Evolutionary conservation across 2,888 invertebrate species (phyloP).

Genomic region (Cantharis nigra): DNA sequence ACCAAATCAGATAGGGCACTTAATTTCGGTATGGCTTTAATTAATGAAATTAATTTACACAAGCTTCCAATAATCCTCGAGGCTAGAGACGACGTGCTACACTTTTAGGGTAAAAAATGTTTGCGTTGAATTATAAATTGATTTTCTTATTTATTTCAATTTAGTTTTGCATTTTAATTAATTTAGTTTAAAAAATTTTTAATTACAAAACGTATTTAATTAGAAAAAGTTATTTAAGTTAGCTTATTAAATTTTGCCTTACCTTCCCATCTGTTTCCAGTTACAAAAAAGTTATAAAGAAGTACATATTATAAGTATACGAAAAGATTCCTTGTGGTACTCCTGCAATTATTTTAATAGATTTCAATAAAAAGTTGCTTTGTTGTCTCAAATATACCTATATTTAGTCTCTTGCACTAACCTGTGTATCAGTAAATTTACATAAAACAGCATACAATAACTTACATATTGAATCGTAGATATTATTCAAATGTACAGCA

Average conservation of each 20-base stretch:
- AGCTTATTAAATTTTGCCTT: neutral
- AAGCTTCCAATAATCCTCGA: slow-evolving; percentile 43
- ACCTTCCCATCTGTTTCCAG: neutral
- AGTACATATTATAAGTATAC: neutral
- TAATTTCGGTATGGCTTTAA: slow-evolving; percentile 45
- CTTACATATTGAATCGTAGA: slow-evolving; percentile 8
- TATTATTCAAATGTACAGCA: slow-evolving; percentile 11
- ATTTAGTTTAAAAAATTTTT: neutral
- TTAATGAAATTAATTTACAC: slow-evolving; percentile 47
- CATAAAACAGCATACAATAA: neutral
- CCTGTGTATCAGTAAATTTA: neutral
- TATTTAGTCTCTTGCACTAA: neutral
- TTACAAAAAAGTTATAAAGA: neutral
- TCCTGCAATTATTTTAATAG: neutral
- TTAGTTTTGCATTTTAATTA: slow-evolving; percentile 5
- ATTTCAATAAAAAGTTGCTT: neutral
- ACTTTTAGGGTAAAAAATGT: neutral
- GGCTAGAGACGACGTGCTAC: slow-evolving; percentile 32
- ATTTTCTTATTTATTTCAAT: slow-evolving; percentile 4
- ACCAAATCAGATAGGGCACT: slow-evolving; percentile 36
- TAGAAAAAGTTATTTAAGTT: neutral
- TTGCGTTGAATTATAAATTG: slow-evolving; percentile 8
- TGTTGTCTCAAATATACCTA: neutral
- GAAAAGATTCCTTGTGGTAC: neutral
- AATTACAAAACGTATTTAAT: neutral